These are phyloP conservation scores for Piezodorus guildinii DNA, from an alignment of 1,140 invertebrate species.

Conservation along the genomic window DNA sequence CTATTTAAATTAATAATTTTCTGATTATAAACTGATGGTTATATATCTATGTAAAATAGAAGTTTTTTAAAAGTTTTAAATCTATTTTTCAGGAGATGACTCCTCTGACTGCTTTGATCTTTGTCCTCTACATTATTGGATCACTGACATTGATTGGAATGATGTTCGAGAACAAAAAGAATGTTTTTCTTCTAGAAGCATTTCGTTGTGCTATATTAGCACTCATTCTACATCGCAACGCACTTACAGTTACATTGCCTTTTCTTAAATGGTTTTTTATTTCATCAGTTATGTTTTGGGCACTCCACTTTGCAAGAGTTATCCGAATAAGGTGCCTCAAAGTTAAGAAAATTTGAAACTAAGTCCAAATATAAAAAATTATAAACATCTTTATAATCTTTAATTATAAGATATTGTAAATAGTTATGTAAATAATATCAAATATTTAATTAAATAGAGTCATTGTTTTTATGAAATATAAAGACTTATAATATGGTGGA, in stretches of 20 bases:
- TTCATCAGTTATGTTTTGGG: conserved; percentile 25
- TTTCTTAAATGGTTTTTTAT: conserved; percentile 24
- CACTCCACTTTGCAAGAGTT: conserved; percentile 23
- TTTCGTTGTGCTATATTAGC: conserved; percentile 41
- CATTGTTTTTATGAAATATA: too few species aligned
- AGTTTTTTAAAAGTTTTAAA: conserved; percentile 6
- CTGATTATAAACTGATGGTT: too few species aligned
- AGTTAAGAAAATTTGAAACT: neutral
- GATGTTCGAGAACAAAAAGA: conserved; percentile 47
- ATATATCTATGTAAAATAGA: too few species aligned
- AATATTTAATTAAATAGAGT: too few species aligned
- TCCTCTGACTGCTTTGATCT: conserved; percentile 41
- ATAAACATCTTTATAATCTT: too few species aligned
- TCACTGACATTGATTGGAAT: conserved; percentile 56
- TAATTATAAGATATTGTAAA: too few species aligned
- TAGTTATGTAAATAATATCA: too few species aligned
- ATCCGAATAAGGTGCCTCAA: neutral
- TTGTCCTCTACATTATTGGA: conserved; percentile 49
- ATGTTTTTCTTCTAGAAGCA: conserved; percentile 42
- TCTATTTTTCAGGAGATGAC: conserved; percentile 43
- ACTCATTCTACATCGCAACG: conserved; percentile 7
- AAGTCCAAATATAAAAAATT: too few species aligned
- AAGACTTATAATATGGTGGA: too few species aligned
- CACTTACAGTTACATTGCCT: conserved; percentile 18
- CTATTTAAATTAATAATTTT: too few species aligned